Base-by-base conservation (phyloP, 2,888 invertebrate genomes). In the Pseudococcus jackbeardsleyi region DNA sequence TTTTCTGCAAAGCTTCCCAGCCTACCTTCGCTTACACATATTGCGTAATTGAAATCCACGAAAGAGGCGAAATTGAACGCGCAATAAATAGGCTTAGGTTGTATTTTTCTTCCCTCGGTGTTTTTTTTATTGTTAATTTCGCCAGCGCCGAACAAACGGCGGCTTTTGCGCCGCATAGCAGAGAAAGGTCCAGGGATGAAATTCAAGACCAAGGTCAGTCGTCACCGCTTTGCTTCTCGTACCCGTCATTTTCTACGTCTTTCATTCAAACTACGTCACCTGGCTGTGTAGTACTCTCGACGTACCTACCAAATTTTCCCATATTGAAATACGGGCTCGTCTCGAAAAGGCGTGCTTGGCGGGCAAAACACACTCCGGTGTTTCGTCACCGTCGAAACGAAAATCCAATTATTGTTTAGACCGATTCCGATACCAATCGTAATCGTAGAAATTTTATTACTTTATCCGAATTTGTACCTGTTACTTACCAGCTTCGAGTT, bases 241-340 rank as follows among this genome's bases (percentile, higher is more conserved):
- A 17, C 42, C 12, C 79, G 79, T 72, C 79, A 42, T 79, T 79
- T 46, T 79, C 42, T 79, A 46, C 79, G 79, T 79, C 79, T 79
- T 42, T 79, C 79, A 79, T 79, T 79, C 79, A 79, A 72, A 79
- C 79, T 79, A 79, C 79, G 79, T 79, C 79, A 79, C 42, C 42
- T 42, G 79, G 68, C 26, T 26, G 9, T 72, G 26, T 33, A 33
- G 39, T 72, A 72, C 19, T 59, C 19, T 59, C 59, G 59, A 59
- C 26, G 26, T 33, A 59, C 19, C n/a, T 19, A 59, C 19, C n/a
- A 5, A 19, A 59, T 9, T 19, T 33, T 33, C 26, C 26, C 26
- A 33, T 33, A 33, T 33, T 33, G 26, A 33, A 33, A 9, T 59
- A 59, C 19, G 19, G 50, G 50, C 50, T 50, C 19, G 19, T 19